A percentile compares a stretch with the other conserved stretches of the same genome.
phyloP scores from a whole-genome alignment of 2,888 invertebrate species.

The Himalopsyche kuldschensis region DNA sequence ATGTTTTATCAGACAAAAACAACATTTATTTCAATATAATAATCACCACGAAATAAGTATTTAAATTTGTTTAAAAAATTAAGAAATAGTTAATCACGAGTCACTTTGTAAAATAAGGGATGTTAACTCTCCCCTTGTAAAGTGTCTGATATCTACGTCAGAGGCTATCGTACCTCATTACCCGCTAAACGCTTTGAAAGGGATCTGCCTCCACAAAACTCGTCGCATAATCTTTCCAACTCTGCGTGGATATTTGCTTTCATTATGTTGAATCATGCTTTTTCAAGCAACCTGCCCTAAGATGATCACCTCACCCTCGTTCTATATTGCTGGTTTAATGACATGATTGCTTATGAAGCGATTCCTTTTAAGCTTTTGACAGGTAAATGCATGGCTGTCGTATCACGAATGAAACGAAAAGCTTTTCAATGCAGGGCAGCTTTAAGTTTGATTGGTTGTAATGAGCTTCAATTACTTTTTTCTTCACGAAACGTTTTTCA shows the following conservation, averaged over 20 bases:
- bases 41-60: too few species aligned
- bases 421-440: too few species aligned
- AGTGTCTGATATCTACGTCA: not conserved
- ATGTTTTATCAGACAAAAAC: too few species aligned
- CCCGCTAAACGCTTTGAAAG: conserved; percentile 27
- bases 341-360: not conserved
- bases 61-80: too few species aligned
- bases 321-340: not conserved
- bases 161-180: conserved; percentile 14
- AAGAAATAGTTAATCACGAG: not conserved
- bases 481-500: too few species aligned
- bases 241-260: conserved; percentile 20
- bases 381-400: not conserved
- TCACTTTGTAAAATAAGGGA: not conserved
- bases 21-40: too few species aligned
- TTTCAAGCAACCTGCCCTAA: not conserved
- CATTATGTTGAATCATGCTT: conserved; percentile 19
- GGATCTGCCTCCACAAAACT: conserved; percentile 21
- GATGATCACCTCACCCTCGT: not conserved
- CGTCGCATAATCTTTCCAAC: conserved; percentile 18
- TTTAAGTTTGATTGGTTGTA: too few species aligned
- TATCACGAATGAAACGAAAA: not conserved
- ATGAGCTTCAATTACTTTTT: too few species aligned
- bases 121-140: not conserved
- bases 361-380: not conserved